Evolutionary conservation across 2,888 invertebrate genomes (phyloP).

Genomic region (Pharmacophagus antenor): DNA sequence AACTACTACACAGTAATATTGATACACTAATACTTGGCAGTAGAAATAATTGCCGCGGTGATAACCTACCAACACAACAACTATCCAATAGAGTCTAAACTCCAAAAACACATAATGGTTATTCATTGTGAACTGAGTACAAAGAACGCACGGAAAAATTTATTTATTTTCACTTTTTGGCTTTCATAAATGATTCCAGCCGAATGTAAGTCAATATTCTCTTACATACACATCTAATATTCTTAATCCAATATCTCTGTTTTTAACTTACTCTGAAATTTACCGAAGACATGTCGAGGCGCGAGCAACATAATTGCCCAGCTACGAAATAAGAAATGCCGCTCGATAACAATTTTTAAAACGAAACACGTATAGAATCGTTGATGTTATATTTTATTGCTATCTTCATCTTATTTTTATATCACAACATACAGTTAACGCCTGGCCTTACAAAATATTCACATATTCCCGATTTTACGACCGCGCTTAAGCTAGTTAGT

Average conservation of each 20-base stretch:
- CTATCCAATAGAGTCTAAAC: too few species aligned
- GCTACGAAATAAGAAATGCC: slow-evolving; percentile 6
- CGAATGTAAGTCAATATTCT: too few species aligned
- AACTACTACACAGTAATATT: too few species aligned
- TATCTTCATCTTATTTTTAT: slow-evolving; percentile 16
- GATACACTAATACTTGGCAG: too few species aligned
- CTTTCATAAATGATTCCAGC: too few species aligned
- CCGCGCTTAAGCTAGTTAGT: slow-evolving; percentile 25
- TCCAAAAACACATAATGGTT: too few species aligned
- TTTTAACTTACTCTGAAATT: slow-evolving; percentile 1
- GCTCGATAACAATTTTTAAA: slow-evolving; percentile 3
- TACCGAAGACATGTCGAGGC: not conserved
- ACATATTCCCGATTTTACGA: slow-evolving; percentile 17
- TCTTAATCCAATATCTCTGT: not conserved
- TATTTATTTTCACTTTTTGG: too few species aligned
- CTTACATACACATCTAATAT: too few species aligned
- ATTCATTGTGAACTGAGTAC: too few species aligned
- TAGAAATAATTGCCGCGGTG: too few species aligned
- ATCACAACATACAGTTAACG: slow-evolving; percentile 4
- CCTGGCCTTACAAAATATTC: slow-evolving; percentile 5
- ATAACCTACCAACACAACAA: too few species aligned
- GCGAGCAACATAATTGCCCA: not conserved
- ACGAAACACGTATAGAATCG: not conserved
- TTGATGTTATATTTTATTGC: slow-evolving; percentile 13
- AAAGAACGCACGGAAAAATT: too few species aligned